Evolutionary conservation across 2,113 vertebrate genomes (phyloP), one percentile per base, ranked within the genome.

Genomic region (Cyanocitta stelleri): DNA sequence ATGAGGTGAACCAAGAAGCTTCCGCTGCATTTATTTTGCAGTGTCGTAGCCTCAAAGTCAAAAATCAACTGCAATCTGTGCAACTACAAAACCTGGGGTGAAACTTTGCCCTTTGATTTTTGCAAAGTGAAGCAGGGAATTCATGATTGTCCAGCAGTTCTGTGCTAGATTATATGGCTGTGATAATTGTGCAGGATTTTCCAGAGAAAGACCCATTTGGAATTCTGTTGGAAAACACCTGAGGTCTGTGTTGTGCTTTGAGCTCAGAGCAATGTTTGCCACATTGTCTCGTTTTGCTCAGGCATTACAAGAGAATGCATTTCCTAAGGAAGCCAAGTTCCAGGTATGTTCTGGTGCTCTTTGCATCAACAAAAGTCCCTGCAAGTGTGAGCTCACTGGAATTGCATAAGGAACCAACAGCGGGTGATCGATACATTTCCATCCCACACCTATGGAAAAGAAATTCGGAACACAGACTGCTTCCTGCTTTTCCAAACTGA

Each of bases 361-460:
- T 35, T 51, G 35, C 72, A 44, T 63, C 83, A 24, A 54, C 18
- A 54, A 64, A 18, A 11, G 11, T 29, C 22, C 30, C 39, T 63
- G 49, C 54, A 15, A 9, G 30, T 52, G 39, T 75, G 12, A n/a
- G 67, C 49, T 87, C 73, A 29, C 49, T 52, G 85, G 55, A 81
- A 49, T 21, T 62, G 46, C 2, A 0, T 51, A 41, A 59, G 74
- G 59, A 78, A 15, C 62, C 72, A 4, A 0, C 35, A 80, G 27
- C 26, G 43, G 59, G 49, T 59, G 52, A 64, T 85, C 58, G 54
- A 87, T 86, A 29, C 56, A 52, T 94, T 95, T 85, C 90, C 87
- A 69, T 90, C 85, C 80, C 84, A 84, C 91, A 92, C 85, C 82
- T 93, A 73, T 95, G 52, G 88, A n/a, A 90, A 55, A 85, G 76